Evolutionary conservation across 2,888 invertebrate genomes (phyloP).

Genomic region (Gastrophysa polygoni): DNA sequence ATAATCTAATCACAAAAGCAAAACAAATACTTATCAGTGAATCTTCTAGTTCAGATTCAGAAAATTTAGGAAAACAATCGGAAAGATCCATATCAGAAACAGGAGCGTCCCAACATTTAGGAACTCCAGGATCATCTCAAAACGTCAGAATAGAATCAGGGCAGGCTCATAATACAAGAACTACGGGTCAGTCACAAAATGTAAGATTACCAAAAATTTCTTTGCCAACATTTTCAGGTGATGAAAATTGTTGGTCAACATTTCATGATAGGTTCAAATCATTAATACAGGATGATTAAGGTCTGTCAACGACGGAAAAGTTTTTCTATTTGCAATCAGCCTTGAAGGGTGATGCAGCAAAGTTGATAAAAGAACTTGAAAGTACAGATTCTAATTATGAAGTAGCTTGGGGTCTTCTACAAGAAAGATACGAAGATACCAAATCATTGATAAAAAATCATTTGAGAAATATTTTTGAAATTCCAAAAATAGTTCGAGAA

Average conservation of each 20-base stretch:
- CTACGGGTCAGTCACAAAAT: constrained; percentile 5
- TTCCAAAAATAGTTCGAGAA: constrained; percentile 4
- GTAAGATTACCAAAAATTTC: constrained; percentile 17
- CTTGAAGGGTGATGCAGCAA: constrained; percentile 1
- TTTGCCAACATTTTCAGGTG: constrained; percentile 8
- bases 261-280: constrained; percentile 19
- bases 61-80: not conserved
- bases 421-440: constrained; percentile 7
- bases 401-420: constrained; percentile 5
- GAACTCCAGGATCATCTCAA: no score
- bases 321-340: constrained; percentile 17
- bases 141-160: no score
- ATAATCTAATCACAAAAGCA: constrained; percentile 2
- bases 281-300: constrained; percentile 3
- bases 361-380: constrained; percentile 8
- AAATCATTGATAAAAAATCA: constrained; percentile 5
- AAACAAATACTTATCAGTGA: not conserved
- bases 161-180: not conserved
- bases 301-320: not conserved
- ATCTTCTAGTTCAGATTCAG: not conserved
- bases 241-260: constrained; percentile 9
- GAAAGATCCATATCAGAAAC: no score
- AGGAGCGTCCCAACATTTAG: no score
- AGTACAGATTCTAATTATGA: constrained; percentile 11
- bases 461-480: not conserved